phyloP scores from a whole-genome alignment of 2,113 vertebrate genomes.

The Syngnathus scovelli region DNA sequence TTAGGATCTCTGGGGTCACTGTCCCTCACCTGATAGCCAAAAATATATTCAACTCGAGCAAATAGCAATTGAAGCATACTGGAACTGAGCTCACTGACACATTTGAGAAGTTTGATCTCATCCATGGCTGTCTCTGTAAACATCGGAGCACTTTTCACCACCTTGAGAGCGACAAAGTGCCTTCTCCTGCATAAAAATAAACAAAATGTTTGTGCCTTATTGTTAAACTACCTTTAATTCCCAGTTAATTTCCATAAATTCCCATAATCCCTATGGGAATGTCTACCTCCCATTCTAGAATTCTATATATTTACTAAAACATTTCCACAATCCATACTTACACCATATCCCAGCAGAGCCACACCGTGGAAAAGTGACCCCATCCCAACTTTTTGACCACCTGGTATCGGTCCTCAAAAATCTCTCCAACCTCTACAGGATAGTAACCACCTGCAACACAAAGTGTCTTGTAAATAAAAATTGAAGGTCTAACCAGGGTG shows the following conservation, averaged over 20 bases:
- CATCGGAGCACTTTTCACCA: constrained; percentile 81
- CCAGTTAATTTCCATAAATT: neutral
- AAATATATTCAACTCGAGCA: constrained; percentile 18
- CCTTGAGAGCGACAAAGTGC: constrained; percentile 76
- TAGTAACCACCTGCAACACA: constrained; percentile 66
- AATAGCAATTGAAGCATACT: constrained; percentile 42
- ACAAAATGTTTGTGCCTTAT: neutral
- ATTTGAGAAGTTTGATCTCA: constrained; percentile 82
- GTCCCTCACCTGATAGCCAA: constrained; percentile 81
- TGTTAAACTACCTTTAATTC: neutral
- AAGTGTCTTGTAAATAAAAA: neutral
- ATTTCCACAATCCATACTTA: constrained; percentile 37
- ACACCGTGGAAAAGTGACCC: constrained; percentile 73
- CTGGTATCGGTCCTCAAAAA: constrained; percentile 65
- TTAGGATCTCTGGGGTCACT: constrained; percentile 86
- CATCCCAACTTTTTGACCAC: constrained; percentile 70
- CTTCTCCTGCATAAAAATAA: constrained; percentile 46
- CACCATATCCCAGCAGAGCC: constrained; percentile 70
- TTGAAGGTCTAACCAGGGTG: neutral
- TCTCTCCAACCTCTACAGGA: constrained; percentile 60
- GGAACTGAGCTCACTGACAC: constrained; percentile 50
- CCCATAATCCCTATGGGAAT: neutral
- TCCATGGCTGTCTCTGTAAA: constrained; percentile 85
- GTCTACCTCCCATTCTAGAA: neutral
- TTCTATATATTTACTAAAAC: neutral